phyloP scores from a whole-genome alignment of 2,113 vertebrate genomes.

The Miniopterus natalensis region DNA sequence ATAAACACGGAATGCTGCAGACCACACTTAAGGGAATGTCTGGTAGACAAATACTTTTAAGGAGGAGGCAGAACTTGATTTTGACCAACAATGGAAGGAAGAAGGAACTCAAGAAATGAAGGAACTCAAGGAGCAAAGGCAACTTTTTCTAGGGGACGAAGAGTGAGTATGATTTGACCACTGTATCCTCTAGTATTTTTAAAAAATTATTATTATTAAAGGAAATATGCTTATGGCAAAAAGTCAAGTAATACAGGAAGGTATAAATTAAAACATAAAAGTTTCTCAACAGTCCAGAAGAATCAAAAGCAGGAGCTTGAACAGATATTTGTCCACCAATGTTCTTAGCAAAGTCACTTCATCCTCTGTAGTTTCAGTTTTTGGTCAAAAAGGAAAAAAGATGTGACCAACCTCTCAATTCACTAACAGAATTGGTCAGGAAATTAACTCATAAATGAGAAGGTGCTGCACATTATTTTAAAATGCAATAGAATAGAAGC shows the following conservation, averaged over 20 bases:
- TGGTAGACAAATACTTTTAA: background rate
- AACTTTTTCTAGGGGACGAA: constrained; percentile 7
- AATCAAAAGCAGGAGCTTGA: constrained; percentile 13
- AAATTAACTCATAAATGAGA: background rate
- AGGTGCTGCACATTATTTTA: background rate
- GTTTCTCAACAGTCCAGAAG: background rate
- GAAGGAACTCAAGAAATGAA: constrained; percentile 39
- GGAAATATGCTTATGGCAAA: constrained; percentile 35
- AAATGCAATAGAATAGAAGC: background rate
- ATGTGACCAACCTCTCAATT: background rate
- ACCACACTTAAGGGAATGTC: background rate
- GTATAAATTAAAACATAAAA: constrained; percentile 26
- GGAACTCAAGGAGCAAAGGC: background rate
- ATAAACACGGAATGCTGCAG: constrained; percentile 9
- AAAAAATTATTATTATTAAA: background rate
- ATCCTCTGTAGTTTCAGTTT: background rate
- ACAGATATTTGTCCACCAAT: background rate
- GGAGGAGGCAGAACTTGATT: constrained; percentile 22
- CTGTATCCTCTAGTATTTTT: background rate
- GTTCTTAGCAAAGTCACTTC: constrained; percentile 16
- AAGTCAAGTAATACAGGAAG: background rate
- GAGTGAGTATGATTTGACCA: constrained; percentile 11
- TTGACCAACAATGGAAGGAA: background rate
- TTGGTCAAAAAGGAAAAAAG: constrained; percentile 36
- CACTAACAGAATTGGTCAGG: background rate